These are phyloP conservation scores for Brachymystax lenok DNA, from an alignment of 2,797 vertebrate species.

Conservation along the genomic window DNA sequence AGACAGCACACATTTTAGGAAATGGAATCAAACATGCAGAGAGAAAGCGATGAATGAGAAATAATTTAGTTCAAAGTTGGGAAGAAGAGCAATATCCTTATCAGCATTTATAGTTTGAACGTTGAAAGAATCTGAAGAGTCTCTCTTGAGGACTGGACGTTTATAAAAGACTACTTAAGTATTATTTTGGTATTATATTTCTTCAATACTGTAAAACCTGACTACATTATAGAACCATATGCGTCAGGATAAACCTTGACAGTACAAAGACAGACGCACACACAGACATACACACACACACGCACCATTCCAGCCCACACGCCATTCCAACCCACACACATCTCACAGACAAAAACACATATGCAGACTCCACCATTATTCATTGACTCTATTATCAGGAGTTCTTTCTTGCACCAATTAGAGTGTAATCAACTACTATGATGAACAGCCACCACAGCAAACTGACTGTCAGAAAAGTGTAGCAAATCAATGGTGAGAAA, in stretches of 20 bases:
- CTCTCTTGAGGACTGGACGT: neutral
- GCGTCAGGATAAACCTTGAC: neutral
- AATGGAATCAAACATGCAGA: conserved; percentile 15
- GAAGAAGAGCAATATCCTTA: conserved; percentile 25
- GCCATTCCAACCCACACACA: neutral
- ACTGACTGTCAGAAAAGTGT: neutral
- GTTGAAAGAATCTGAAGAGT: neutral
- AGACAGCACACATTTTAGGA: conserved; percentile 3
- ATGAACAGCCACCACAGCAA: neutral
- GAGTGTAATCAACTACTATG: neutral
- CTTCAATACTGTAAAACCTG: neutral
- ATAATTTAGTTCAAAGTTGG: conserved; percentile 22
- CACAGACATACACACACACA: neutral
- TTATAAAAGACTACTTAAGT: neutral
- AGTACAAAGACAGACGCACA: neutral
- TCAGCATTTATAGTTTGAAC: conserved; percentile 28
- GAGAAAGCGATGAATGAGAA: conserved; percentile 4
- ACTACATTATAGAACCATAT: neutral
- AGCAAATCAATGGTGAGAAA: conserved; percentile 24
- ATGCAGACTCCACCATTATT: no score
- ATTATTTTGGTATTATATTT: neutral
- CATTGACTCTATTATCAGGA: neutral
- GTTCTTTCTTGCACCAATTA: conserved; percentile 10
- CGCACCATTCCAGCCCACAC: neutral
- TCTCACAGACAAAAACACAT: no score